Evolutionary conservation across 1,140 invertebrate species (phyloP).

Genomic region (Zaprionus vittiger): DNA sequence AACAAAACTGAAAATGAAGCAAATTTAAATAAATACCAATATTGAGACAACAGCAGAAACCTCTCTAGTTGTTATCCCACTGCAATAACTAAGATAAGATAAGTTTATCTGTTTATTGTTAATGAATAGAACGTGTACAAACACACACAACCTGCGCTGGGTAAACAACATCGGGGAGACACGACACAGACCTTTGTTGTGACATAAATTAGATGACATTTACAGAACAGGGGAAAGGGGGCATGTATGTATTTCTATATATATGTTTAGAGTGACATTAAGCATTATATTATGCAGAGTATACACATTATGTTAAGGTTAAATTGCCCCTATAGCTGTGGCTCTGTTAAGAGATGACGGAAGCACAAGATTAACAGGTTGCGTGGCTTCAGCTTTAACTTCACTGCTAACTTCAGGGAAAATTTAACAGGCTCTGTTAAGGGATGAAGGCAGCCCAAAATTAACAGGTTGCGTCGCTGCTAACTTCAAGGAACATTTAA

Average conservation of each 20-base stretch:
- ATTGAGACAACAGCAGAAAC: slow-evolving; percentile 71
- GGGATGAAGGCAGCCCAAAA: no score
- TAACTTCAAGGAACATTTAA: no score
- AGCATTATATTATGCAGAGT: background rate
- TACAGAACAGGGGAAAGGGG: background rate
- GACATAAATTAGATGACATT: background rate
- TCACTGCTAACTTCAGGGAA: no score
- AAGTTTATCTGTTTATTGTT: slow-evolving; percentile 63
- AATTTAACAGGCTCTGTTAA: no score
- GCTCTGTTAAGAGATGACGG: no score
- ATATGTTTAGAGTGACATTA: background rate
- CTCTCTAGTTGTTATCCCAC: slow-evolving; percentile 6
- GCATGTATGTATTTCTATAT: background rate
- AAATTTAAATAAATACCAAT: slow-evolving; percentile 81
- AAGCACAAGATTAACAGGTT: no score
- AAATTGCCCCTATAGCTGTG: background rate
- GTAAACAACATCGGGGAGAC: slow-evolving; percentile 39
- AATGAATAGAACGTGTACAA: slow-evolving; percentile 78
- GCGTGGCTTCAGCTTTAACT: no score
- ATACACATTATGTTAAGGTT: background rate
- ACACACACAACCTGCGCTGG: slow-evolving; percentile 41
- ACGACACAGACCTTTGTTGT: slow-evolving; percentile 6
- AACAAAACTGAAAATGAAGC: slow-evolving; percentile 62
- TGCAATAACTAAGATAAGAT: slow-evolving; percentile 39
- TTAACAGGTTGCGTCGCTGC: no score